A percentile compares a stretch with the other conserved stretches of the same genome.
phyloP scores from a whole-genome alignment of 2,888 invertebrate species.

The Eugnorisma glareosa region DNA sequence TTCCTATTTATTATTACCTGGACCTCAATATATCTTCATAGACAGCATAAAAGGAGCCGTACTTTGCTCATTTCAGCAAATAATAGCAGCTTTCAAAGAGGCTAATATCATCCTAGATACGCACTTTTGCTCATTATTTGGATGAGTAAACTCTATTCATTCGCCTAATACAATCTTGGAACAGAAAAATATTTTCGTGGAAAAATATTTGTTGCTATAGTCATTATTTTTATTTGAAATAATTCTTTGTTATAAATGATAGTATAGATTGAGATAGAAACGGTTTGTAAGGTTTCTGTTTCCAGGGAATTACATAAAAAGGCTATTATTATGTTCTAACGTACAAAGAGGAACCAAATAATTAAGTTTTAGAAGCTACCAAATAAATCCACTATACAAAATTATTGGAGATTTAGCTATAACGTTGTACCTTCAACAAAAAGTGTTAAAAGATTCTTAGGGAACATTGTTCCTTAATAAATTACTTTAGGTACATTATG shows the following conservation, averaged over 20 bases:
- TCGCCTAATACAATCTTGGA: slow-evolving; percentile 30
- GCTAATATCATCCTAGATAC: slow-evolving; percentile 67
- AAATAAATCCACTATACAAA: neutral
- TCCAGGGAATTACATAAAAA: neutral
- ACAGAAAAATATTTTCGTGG: slow-evolving; percentile 33
- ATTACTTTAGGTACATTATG: neutral
- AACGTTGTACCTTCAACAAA: neutral
- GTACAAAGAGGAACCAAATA: neutral
- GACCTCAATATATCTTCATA: slow-evolving; percentile 43
- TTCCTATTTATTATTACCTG: slow-evolving; percentile 45
- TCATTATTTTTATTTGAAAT: slow-evolving; percentile 31
- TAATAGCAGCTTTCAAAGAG: slow-evolving; percentile 60
- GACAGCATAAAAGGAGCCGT: slow-evolving; percentile 49
- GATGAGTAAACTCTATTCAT: slow-evolving; percentile 56
- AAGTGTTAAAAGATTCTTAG: neutral
- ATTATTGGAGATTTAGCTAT: neutral
- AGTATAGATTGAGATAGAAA: neutral
- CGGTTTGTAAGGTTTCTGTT: neutral
- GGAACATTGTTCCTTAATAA: neutral
- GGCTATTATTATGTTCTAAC: neutral
- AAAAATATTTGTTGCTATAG: slow-evolving; percentile 13
- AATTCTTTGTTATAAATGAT: neutral
- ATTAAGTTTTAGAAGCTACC: neutral
- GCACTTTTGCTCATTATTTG: slow-evolving; percentile 65
- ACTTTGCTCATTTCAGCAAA: slow-evolving; percentile 65